Evolutionary conservation across 2,888 invertebrate species (phyloP).

Genomic region (Chaetogeoica ovagalla): DNA sequence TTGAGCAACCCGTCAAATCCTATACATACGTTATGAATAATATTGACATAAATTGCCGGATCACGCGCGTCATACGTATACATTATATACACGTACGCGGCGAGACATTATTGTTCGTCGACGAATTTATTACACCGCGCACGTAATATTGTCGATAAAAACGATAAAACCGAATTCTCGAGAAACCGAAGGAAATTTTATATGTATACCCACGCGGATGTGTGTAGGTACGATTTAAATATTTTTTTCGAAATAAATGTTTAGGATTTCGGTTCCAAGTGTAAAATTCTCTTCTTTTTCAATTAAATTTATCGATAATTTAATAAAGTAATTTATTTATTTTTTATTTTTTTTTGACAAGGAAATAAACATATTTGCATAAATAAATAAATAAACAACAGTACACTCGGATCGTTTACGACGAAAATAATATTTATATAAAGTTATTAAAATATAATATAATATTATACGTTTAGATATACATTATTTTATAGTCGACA

Average conservation of each 20-base stretch:
- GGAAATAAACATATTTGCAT: not conserved
- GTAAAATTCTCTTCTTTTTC: not conserved
- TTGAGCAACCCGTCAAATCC: not conserved
- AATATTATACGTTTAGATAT: too few relatives aligned
- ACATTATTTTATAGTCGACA: too few relatives aligned
- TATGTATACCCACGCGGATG: not conserved
- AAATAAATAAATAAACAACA: not conserved
- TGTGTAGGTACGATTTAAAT: not conserved
- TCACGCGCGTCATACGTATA: not conserved
- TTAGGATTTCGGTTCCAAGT: not conserved
- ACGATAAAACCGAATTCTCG: not conserved
- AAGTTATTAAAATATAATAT: too few relatives aligned
- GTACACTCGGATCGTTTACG: too few relatives aligned
- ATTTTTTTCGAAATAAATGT: not conserved
- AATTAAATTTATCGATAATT: slow-evolving; percentile 27
- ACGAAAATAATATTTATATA: too few relatives aligned
- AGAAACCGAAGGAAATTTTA: not conserved
- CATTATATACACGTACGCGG: not conserved
- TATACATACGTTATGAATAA: slow-evolving; percentile 27
- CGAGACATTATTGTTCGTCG: not conserved
- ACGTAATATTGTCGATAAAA: not conserved
- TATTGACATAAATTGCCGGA: slow-evolving; percentile 41
- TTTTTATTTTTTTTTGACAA: too few relatives aligned
- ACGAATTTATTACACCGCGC: not conserved
- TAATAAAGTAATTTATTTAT: not conserved